Evolutionary conservation across 1,140 invertebrate genomes (phyloP).

Genomic region (Aphelinus certus): DNA sequence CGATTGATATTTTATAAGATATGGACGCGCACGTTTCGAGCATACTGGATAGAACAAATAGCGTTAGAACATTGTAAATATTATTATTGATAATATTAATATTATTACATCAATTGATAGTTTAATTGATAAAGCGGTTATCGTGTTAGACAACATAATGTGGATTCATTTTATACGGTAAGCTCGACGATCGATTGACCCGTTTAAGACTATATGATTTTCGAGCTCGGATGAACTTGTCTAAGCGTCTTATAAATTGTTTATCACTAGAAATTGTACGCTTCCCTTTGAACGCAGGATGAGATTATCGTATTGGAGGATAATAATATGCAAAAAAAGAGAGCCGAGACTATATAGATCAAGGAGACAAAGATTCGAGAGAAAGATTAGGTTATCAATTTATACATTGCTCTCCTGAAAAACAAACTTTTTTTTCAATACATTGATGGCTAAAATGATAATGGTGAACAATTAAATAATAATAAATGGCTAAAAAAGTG

Average conservation of each 20-base stretch:
- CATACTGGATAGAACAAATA: conserved; percentile 52
- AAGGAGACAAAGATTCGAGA: conserved; percentile 31
- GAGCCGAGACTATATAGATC: conserved; percentile 3
- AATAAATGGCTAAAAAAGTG: conserved; percentile 38
- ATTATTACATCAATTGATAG: conserved; percentile 58
- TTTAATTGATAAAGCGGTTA: conserved; percentile 57
- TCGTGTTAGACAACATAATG: conserved; percentile 55
- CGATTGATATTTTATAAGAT: conserved; percentile 50
- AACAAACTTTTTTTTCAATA: conserved; percentile 37
- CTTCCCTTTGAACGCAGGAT: conserved; percentile 11
- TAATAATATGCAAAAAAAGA: conserved; percentile 8
- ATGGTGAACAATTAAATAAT: conserved; percentile 26
- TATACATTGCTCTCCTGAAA: conserved; percentile 28
- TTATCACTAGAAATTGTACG: conserved; percentile 32
- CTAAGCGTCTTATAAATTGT: conserved; percentile 34
- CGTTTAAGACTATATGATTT: conserved; percentile 37
- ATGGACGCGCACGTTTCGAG: conserved; percentile 47
- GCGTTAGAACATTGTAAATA: conserved; percentile 57
- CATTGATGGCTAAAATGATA: conserved; percentile 43
- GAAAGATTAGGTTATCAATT: conserved; percentile 32
- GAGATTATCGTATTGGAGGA: conserved; percentile 11
- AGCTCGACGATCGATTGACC: conserved; percentile 45
- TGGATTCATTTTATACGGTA: conserved; percentile 55
- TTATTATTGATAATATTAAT: conserved; percentile 58
- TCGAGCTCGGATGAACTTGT: conserved; percentile 38